phyloP scores from a whole-genome alignment of 2,797 vertebrate genomes.

The Hyperoplus lanceolatus region DNA sequence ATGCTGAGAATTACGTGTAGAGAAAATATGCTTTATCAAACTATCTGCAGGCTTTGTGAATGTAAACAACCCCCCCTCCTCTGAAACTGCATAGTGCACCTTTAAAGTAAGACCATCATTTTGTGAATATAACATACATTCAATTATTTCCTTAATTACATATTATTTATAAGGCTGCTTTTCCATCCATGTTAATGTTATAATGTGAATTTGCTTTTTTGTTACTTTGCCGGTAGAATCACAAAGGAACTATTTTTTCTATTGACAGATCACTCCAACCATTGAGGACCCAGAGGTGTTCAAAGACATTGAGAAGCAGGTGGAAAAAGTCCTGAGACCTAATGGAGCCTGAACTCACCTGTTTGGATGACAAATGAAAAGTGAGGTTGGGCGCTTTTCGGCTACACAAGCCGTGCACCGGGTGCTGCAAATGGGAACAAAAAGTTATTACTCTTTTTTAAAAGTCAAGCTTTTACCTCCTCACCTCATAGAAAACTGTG shows the following conservation, averaged over 20 bases:
- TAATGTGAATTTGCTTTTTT: not conserved
- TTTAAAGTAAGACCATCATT: not conserved
- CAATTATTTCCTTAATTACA: not conserved
- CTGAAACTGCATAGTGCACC: too few relatives aligned
- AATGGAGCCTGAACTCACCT: slow-evolving; percentile 46
- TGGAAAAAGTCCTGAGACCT: slow-evolving; percentile 73
- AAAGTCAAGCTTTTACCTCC: not conserved
- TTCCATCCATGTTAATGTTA: not conserved
- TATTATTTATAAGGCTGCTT: not conserved
- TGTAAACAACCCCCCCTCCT: too few relatives aligned
- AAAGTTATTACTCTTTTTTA: not conserved
- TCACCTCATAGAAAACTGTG: not conserved
- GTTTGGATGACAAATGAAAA: not conserved
- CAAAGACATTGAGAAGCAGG: slow-evolving; percentile 87
- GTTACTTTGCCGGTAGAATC: not conserved
- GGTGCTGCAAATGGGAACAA: not conserved
- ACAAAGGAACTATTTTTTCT: not conserved
- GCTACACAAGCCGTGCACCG: not conserved
- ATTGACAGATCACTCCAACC: slow-evolving; percentile 89
- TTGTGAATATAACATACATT: not conserved
- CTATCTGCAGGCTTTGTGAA: too few relatives aligned
- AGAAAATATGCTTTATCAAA: too few relatives aligned
- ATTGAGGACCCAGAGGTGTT: slow-evolving; percentile 95
- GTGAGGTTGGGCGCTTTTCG: not conserved
- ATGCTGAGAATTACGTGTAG: too few relatives aligned